A percentile compares a stretch with the other conserved stretches of the same genome.
phyloP scores from a whole-genome alignment of 2,113 vertebrate genomes.

The Microtus ochrogaster region DNA sequence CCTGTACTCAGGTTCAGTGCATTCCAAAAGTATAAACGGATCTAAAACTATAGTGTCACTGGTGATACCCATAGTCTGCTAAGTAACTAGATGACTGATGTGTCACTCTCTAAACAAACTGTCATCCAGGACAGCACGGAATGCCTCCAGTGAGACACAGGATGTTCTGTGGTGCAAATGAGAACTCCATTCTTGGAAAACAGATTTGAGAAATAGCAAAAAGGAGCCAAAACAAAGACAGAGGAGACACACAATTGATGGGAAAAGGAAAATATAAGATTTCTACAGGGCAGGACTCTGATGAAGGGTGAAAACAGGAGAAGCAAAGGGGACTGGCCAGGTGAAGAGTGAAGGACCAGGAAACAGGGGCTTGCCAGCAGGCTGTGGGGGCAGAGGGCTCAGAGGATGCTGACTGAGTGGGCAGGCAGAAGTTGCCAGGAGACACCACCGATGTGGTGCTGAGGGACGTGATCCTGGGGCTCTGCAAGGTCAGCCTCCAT shows the following conservation, averaged over 20 bases:
- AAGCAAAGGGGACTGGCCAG: neutral
- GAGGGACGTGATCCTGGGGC: accelerated
- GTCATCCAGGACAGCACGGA: neutral
- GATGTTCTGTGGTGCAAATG: neutral
- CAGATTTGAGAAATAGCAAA: neutral
- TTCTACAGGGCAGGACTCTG: neutral
- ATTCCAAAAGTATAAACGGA: slow-evolving; percentile 22
- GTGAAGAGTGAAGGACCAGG: too few species aligned
- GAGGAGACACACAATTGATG: too few species aligned
- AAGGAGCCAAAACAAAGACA: too few species aligned
- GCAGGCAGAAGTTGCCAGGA: neutral
- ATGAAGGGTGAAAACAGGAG: too few species aligned
- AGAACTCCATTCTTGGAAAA: neutral
- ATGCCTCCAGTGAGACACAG: neutral
- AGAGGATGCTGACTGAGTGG: neutral
- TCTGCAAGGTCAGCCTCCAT: neutral
- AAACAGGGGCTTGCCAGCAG: neutral
- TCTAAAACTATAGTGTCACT: neutral
- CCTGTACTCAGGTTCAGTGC: neutral
- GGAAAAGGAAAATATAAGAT: too few species aligned
- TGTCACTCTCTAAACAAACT: neutral
- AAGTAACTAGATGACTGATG: neutral
- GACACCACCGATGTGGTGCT: accelerated
- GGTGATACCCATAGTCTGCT: neutral
- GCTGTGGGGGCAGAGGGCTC: neutral